Evolutionary conservation across 2,113 vertebrate genomes (phyloP), one percentile per base, ranked within the genome.

Genomic region (Carettochelys insculpta): DNA sequence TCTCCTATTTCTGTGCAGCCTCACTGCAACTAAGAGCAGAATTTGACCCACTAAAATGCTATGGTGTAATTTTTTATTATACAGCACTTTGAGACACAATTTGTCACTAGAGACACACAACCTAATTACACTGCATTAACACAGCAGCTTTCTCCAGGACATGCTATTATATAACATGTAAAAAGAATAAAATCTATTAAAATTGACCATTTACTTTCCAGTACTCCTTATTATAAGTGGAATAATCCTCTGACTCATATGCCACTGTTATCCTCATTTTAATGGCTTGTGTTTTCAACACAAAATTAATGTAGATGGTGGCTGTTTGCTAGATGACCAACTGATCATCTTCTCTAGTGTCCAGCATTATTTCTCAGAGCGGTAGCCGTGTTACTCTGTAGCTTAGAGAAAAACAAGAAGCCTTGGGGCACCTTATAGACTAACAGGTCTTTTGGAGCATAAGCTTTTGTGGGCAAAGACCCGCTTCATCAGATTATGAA

Each of bases 51-150:
- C 89, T 97, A 95, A 97, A 96, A 94, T 92, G 86, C 92, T 93
- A 89, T 82, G 79, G 79, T 93, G 85, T 96, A 96, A 93, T 54
- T 83, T 94, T 65, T 87, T 78, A 90, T 94, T 82, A 68, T 92
- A 93, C 38, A 58, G 89, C 1, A 20, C 88, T 94, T 51, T 92
- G 61, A 38, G 34, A 68, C 9, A 38, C 61, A 68, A 17, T 38
- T 90, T 92, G 94, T 93, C 95, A 94, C 93, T 53, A 94, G 96
- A 95, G 96, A 97, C 92, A 82, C 82, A 90, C 82, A 97, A 97
- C 95, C 97, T 96, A 97, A 97, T 97, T 97, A 96, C 76, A 94
- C 90, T 95, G 91, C 90, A 97, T 95, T 95, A 96, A 94, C 89
- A 93, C 58, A 90, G 83, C 29, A 95, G 88, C 95, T 95, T 95